Evolutionary conservation across 2,113 vertebrate genomes (phyloP).

Genomic region (Percina caprodes): DNA sequence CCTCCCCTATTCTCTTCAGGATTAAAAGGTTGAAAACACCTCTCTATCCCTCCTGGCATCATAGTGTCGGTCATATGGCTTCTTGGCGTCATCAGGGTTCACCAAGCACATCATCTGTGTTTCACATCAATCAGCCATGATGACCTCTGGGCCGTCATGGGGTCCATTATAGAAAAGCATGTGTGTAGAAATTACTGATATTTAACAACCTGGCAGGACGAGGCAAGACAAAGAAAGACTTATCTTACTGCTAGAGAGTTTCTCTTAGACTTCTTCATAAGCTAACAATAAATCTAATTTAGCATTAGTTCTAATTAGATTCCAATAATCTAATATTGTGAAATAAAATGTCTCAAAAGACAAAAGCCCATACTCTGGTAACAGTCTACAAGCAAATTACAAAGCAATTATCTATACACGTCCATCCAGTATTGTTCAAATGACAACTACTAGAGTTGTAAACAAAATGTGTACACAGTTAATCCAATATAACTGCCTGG

Average conservation of each 20-base stretch:
- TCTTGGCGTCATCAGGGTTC: background rate
- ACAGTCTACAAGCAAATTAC: background rate
- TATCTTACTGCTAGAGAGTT: background rate
- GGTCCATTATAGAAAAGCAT: background rate
- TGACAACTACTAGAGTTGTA: background rate
- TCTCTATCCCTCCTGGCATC: background rate
- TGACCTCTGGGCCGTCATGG: background rate
- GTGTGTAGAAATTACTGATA: background rate
- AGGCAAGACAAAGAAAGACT: background rate
- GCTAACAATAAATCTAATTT: background rate
- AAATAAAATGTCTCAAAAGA: background rate
- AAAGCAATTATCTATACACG: background rate
- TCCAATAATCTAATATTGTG: background rate
- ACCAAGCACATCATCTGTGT: background rate
- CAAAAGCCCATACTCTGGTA: background rate
- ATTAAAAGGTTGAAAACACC: background rate
- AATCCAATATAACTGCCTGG: background rate
- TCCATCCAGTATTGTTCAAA: background rate
- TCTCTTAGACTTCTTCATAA: background rate
- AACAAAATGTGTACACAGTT: background rate
- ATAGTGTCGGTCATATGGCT: background rate
- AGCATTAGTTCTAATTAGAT: background rate
- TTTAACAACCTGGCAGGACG: background rate
- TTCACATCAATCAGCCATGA: slow-evolving; percentile 1
- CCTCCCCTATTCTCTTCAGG: background rate